These are phyloP conservation scores for Pocillopora meandrina DNA, from an alignment of 92 coral and sea anemone species.

Conservation along the genomic window DNA sequence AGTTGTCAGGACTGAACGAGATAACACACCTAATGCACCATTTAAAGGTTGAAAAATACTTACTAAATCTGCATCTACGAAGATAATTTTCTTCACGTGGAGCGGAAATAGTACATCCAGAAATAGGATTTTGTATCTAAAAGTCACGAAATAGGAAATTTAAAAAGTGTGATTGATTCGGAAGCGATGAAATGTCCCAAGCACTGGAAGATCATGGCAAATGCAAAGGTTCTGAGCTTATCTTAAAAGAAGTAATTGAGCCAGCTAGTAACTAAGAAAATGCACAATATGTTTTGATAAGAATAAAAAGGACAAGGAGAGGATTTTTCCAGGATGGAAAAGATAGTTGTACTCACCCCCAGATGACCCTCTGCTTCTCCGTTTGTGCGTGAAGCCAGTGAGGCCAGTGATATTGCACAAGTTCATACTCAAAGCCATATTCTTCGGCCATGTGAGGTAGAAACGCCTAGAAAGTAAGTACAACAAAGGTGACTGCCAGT, in stretches of 20 bases:
- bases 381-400: constrained; percentile 98
- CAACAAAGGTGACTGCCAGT: background rate
- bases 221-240: no score
- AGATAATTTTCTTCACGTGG: constrained; percentile 87
- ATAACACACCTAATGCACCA: background rate
- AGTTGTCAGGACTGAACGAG: no score
- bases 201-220: no score
- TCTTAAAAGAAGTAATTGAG: no score
- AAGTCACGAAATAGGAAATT: background rate
- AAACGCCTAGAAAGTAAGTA: constrained; percentile 68
- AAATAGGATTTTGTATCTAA: constrained; percentile 94
- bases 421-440: constrained; percentile 91
- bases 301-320: background rate
- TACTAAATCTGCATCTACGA: constrained; percentile 98
- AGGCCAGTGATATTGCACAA: constrained; percentile 99
- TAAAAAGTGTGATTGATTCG: no score
- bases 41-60: background rate
- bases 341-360: constrained; percentile 74
- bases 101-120: constrained; percentile 97
- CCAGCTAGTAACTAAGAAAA: no score
- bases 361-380: constrained; percentile 93
- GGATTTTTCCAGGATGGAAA: background rate
- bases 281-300: no score
- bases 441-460: constrained; percentile 92
- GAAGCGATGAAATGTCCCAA: background rate